Percentiles rank a stretch among this genome's conserved stretches.
Evolutionary conservation across 2,113 vertebrate species (phyloP).

Genomic region (Dermatemys mawii): DNA sequence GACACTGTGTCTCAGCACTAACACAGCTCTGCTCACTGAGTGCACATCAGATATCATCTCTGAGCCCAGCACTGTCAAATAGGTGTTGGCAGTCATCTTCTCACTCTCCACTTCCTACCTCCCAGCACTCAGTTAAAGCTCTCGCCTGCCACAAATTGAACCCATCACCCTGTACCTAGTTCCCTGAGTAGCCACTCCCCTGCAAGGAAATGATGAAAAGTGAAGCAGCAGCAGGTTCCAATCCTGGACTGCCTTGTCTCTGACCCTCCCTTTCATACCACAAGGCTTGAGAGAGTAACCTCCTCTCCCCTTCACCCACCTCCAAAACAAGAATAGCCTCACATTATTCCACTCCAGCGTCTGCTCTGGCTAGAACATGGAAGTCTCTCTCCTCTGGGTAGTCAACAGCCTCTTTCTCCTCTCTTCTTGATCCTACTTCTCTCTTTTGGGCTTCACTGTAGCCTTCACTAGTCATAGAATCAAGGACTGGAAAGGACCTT

Average conservation of each 20-base stretch:
- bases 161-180: neutral
- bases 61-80: neutral
- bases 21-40: neutral
- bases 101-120: accelerated
- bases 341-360: neutral
- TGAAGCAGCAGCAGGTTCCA: neutral
- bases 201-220: neutral
- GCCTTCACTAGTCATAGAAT: neutral
- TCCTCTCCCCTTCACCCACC: neutral
- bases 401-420: neutral
- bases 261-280: neutral
- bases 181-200: neutral
- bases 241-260: neutral
- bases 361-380: neutral
- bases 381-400: neutral
- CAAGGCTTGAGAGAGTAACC: neutral
- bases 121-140: neutral
- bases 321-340: neutral
- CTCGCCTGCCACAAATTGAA: neutral
- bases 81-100: accelerated
- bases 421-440: neutral
- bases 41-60: accelerated
- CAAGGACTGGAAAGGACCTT: no score
- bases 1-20: neutral
- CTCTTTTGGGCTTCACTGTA: neutral